phyloP scores from a whole-genome alignment of 2,113 vertebrate genomes.

The Oreamnos americanus region DNA sequence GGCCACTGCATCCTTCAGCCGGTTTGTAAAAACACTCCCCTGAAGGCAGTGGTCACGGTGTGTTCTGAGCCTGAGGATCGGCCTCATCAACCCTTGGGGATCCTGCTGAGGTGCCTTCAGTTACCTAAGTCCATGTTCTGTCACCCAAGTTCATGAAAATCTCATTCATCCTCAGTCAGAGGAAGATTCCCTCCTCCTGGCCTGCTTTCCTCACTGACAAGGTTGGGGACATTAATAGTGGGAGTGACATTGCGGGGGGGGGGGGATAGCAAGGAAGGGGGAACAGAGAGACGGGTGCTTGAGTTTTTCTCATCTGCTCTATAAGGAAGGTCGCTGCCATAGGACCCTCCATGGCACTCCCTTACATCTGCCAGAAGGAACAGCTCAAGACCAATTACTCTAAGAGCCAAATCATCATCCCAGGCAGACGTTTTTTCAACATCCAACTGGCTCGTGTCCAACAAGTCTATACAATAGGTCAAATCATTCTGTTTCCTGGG shows the following conservation, averaged over 20 bases:
- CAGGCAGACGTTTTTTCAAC: slow-evolving; percentile 46
- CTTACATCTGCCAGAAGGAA: slow-evolving; percentile 33
- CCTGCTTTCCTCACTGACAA: neutral
- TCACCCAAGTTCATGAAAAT: neutral
- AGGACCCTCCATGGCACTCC: neutral
- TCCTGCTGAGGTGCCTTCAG: neutral
- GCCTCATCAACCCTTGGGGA: neutral
- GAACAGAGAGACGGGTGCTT: neutral
- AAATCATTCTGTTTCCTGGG: slow-evolving; percentile 57
- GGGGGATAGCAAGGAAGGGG: no score
- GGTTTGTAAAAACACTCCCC: neutral
- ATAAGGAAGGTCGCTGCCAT: neutral
- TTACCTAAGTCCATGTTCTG: neutral
- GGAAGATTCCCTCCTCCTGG: neutral
- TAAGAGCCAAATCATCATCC: slow-evolving; percentile 20
- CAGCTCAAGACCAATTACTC: neutral
- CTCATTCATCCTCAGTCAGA: neutral
- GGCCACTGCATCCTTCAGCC: neutral
- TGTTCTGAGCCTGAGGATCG: neutral
- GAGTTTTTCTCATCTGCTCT: neutral
- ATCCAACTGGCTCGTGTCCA: slow-evolving; percentile 44
- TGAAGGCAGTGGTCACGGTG: neutral
- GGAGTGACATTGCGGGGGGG: neutral
- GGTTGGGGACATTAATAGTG: neutral
- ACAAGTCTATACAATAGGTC: slow-evolving; percentile 32